Evolutionary conservation across 1,140 invertebrate species (phyloP).

Genomic region (Pseudomyrmex cubaensis): DNA sequence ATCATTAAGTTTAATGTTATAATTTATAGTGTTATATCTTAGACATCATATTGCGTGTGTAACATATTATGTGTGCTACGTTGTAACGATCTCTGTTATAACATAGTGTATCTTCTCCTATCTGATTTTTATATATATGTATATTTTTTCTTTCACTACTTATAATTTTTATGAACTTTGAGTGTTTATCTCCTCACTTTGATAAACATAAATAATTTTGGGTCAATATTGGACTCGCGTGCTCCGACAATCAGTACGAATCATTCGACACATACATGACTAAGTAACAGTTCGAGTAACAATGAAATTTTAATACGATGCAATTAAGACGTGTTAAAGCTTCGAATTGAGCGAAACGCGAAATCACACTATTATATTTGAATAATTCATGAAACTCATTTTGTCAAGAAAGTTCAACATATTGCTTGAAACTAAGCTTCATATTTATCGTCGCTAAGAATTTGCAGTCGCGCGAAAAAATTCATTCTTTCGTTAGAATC

Average conservation of each 20-base stretch:
- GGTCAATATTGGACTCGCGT: constrained; percentile 1
- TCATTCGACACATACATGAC: neutral
- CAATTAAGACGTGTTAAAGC: constrained; percentile 13
- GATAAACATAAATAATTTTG: constrained; percentile 63
- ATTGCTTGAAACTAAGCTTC: constrained; percentile 20
- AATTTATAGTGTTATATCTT: neutral
- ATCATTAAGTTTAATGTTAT: neutral
- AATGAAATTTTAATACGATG: constrained; percentile 35
- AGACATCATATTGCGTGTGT: neutral
- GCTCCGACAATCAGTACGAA: neutral
- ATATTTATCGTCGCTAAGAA: constrained; percentile 40
- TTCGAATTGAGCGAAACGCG: neutral
- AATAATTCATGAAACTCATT: constrained; percentile 21
- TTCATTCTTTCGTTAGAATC: constrained; percentile 70
- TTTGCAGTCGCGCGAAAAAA: constrained; percentile 62
- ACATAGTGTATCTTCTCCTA: too few species aligned
- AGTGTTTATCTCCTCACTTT: constrained; percentile 5
- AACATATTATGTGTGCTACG: neutral
- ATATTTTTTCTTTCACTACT: too few species aligned
- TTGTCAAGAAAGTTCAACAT: neutral
- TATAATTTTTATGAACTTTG: constrained; percentile 38
- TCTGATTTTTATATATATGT: too few species aligned
- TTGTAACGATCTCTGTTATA: too few species aligned
- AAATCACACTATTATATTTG: neutral
- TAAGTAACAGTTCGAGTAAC: constrained; percentile 24